Evolutionary conservation across 2,113 vertebrate species (phyloP).

Genomic region (Phylloscopus whistleri): DNA sequence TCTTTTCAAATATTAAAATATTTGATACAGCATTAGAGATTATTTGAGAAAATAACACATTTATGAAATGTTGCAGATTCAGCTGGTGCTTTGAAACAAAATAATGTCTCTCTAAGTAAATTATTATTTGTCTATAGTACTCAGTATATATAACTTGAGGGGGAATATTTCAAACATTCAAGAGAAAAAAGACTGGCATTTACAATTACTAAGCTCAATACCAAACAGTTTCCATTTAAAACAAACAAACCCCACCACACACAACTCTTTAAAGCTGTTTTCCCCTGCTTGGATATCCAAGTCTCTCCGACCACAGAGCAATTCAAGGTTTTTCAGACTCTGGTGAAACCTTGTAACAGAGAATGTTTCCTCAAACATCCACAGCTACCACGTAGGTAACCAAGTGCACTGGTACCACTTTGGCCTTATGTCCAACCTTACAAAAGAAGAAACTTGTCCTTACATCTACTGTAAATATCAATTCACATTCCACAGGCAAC

Average conservation of each 20-base stretch:
- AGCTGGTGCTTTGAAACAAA: neutral
- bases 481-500: neutral
- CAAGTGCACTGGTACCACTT: neutral
- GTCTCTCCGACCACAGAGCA: neutral
- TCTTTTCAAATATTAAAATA: neutral
- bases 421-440: neutral
- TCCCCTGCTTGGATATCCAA: neutral
- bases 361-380: neutral
- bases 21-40: neutral
- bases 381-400: neutral
- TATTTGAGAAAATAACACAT: neutral
- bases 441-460: neutral
- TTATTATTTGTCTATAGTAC: neutral
- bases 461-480: neutral
- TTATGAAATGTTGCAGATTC: neutral
- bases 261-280: neutral
- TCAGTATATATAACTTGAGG: neutral
- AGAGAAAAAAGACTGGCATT: neutral
- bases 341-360: constrained; percentile 11
- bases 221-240: constrained; percentile 9
- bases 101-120: neutral
- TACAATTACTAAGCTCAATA: neutral
- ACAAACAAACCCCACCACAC: neutral
- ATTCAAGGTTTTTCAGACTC: neutral
- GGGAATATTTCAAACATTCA: neutral